Evolutionary conservation across 2,113 vertebrate species (phyloP).

Genomic region (Puntigrus tetrazona): DNA sequence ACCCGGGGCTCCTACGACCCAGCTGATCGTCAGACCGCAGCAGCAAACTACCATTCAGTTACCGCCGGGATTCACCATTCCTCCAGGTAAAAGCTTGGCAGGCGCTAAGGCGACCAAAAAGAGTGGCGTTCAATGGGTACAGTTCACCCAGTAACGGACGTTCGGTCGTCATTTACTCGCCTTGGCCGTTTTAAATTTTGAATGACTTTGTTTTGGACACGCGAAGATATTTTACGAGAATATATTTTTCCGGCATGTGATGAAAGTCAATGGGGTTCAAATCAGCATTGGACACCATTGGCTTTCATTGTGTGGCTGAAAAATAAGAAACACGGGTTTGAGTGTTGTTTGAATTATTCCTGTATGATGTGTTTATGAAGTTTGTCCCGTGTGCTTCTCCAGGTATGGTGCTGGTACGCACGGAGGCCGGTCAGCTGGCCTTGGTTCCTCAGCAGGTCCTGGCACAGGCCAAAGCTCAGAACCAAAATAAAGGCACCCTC

Average conservation of each 20-base stretch:
- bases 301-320: neutral
- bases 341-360: neutral
- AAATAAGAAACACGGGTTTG: neutral
- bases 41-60: slow-evolving; percentile 87
- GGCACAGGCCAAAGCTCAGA: slow-evolving; percentile 77
- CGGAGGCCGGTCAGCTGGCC: slow-evolving; percentile 83
- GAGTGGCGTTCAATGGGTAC: neutral
- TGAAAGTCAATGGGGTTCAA: neutral
- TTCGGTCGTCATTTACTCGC: neutral
- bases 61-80: slow-evolving; percentile 87
- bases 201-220: neutral
- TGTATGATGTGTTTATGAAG: neutral
- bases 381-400: neutral
- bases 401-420: slow-evolving; percentile 88
- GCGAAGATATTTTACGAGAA: neutral
- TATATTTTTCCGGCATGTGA: neutral
- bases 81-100: slow-evolving; percentile 75
- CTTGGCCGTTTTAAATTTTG: neutral
- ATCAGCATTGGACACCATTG: neutral
- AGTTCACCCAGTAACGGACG: neutral
- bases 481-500: slow-evolving; percentile 74
- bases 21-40: slow-evolving; percentile 83
- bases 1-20: slow-evolving; percentile 69
- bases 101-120: neutral
- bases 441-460: slow-evolving; percentile 88